phyloP scores from a whole-genome alignment of 2,888 invertebrate species.

The Fabriciana adippe region DNA sequence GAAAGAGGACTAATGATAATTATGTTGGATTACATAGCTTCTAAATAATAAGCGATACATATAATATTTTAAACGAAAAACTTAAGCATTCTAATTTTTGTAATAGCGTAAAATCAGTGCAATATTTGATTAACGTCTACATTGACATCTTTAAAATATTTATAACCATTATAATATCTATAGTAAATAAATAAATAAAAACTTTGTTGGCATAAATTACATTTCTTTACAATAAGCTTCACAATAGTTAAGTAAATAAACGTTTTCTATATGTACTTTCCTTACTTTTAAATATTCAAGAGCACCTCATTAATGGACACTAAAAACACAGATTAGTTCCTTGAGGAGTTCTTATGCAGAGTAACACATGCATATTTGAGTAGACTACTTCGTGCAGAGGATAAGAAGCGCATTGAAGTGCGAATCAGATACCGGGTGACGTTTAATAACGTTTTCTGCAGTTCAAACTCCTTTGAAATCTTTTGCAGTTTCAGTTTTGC shows the following conservation, averaged over 20 bases:
- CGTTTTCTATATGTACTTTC: too few species aligned
- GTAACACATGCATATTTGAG: slow-evolving; percentile 33
- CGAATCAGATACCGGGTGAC: slow-evolving; percentile 34
- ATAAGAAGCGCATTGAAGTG: slow-evolving; percentile 37
- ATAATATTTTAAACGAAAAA: neutral
- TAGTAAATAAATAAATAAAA: too few species aligned
- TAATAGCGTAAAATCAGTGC: too few species aligned
- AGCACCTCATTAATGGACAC: neutral
- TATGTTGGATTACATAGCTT: neutral
- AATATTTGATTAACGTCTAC: too few species aligned
- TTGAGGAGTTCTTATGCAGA: slow-evolving; percentile 20
- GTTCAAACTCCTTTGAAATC: slow-evolving; percentile 28
- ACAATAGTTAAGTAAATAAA: too few species aligned
- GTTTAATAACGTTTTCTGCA: slow-evolving; percentile 30
- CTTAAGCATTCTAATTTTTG: neutral
- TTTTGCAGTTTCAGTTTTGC: neutral
- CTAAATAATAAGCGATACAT: neutral
- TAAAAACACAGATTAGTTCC: slow-evolving; percentile 8
- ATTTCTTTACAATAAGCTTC: too few species aligned
- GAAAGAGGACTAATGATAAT: too few species aligned
- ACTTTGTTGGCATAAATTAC: too few species aligned
- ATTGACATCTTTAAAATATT: too few species aligned
- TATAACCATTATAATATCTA: too few species aligned
- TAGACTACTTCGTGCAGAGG: slow-evolving; percentile 29
- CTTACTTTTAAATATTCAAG: neutral